Percentiles rank a stretch among this genome's conserved stretches.
Evolutionary conservation across 2,113 vertebrate species (phyloP).

Genomic region (Amazona vittata): DNA sequence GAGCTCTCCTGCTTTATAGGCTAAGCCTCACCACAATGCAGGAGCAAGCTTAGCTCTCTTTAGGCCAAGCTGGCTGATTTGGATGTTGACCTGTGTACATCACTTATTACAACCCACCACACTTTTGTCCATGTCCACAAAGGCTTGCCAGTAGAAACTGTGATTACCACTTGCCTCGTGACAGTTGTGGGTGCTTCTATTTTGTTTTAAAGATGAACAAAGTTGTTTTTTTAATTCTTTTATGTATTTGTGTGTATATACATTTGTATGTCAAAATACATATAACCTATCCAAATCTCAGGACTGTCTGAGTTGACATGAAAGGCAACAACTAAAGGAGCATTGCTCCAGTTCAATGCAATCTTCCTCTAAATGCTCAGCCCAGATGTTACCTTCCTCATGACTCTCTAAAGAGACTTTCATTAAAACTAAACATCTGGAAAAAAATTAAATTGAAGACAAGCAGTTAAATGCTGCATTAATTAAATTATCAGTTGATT

Average conservation of each 20-base stretch:
- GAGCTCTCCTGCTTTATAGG: neutral
- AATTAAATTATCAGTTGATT: slow-evolving; percentile 40
- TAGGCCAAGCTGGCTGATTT: neutral
- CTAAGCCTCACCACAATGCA: neutral
- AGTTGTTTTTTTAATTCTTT: neutral
- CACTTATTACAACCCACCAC: neutral
- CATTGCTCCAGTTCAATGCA: neutral
- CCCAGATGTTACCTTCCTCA: slow-evolving; percentile 4
- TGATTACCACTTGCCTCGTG: neutral
- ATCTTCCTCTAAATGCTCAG: neutral
- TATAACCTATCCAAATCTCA: neutral
- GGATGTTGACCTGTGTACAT: neutral
- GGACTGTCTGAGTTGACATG: neutral
- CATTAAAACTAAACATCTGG: slow-evolving; percentile 36
- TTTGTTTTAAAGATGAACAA: neutral
- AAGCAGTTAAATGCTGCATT: slow-evolving; percentile 17
- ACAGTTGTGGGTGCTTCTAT: fast-evolving
- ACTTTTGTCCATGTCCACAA: neutral
- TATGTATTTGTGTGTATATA: fast-evolving
- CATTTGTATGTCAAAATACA: neutral
- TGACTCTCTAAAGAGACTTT: neutral
- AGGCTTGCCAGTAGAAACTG: fast-evolving
- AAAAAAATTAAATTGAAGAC: neutral
- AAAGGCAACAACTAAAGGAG: neutral
- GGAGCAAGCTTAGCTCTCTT: neutral